Evolutionary conservation across 2,888 invertebrate genomes (phyloP).

Genomic region (Graphium colonna): DNA sequence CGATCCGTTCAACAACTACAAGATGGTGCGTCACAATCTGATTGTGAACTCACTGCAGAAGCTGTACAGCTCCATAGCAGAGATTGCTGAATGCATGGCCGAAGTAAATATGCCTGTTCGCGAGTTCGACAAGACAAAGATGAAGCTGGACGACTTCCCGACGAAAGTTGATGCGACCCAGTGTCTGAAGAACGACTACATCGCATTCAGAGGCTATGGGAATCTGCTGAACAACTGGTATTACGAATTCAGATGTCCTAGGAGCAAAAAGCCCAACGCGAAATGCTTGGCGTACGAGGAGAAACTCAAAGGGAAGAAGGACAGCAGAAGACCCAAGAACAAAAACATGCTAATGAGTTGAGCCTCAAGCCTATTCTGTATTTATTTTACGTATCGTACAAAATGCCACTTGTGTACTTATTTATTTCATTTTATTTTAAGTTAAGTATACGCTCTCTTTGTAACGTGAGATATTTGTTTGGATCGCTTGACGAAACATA

Average conservation of each 20-base stretch:
- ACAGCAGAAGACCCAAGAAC: slow-evolving; percentile 34
- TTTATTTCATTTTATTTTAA: slow-evolving; percentile 38
- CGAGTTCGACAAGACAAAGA: slow-evolving; percentile 53
- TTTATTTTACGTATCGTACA: slow-evolving; percentile 30
- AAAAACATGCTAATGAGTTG: slow-evolving; percentile 30
- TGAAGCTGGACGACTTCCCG: slow-evolving; percentile 55
- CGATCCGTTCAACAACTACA: slow-evolving; percentile 62
- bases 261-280: slow-evolving; percentile 44
- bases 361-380: slow-evolving; percentile 19
- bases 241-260: slow-evolving; percentile 66
- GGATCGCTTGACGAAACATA: slow-evolving; percentile 68
- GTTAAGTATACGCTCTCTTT: slow-evolving; percentile 37
- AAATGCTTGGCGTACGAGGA: slow-evolving; percentile 49
- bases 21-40: slow-evolving; percentile 58
- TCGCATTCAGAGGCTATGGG: slow-evolving; percentile 80
- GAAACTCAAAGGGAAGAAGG: slow-evolving; percentile 51
- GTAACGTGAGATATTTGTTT: slow-evolving; percentile 46
- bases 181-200: slow-evolving; percentile 81
- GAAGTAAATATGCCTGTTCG: slow-evolving; percentile 53
- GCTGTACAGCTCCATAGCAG: slow-evolving; percentile 81
- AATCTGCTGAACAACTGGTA: slow-evolving; percentile 81
- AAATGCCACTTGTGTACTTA: slow-evolving; percentile 36
- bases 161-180: slow-evolving; percentile 72
- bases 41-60: slow-evolving; percentile 58
- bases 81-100: slow-evolving; percentile 65